These are phyloP conservation scores for Rhinogobius similis DNA, from an alignment of 2,113 vertebrate genomes.

Conservation along the genomic window DNA sequence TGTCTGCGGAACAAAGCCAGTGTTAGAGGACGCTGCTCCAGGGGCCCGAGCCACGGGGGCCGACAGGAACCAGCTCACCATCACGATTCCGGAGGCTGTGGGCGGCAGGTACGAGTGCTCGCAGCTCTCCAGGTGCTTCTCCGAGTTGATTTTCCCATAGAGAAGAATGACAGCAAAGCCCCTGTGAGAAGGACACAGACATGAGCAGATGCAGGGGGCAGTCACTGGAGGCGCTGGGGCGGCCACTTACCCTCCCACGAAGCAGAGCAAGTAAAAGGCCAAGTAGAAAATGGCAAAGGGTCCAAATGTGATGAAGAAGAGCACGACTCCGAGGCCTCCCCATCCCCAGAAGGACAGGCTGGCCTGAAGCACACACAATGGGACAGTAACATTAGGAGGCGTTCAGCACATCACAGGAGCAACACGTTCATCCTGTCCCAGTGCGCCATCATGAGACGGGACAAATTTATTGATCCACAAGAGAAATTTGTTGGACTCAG, in stretches of 20 bases:
- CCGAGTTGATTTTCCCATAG: slow-evolving; percentile 97
- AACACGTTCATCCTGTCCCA: too few relatives aligned
- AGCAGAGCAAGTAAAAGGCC: slow-evolving; percentile 98
- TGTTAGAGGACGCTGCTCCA: too few relatives aligned
- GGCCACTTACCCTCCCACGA: slow-evolving; percentile 92
- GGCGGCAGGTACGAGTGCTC: slow-evolving; percentile 93
- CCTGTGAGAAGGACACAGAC: slow-evolving; percentile 66
- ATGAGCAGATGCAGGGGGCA: background rate
- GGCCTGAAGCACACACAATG: slow-evolving; percentile 80
- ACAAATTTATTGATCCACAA: too few relatives aligned
- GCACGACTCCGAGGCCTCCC: slow-evolving; percentile 93
- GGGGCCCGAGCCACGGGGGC: too few relatives aligned
- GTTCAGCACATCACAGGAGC: too few relatives aligned
- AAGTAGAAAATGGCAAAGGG: slow-evolving; percentile 98
- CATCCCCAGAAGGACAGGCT: slow-evolving; percentile 98
- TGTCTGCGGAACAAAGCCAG: slow-evolving; percentile 62
- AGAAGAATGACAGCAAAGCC: slow-evolving; percentile 92
- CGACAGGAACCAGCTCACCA: slow-evolving; percentile 78
- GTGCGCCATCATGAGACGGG: too few relatives aligned
- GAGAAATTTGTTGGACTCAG: too few relatives aligned
- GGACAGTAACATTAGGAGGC: background rate
- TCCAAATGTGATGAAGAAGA: slow-evolving; percentile 97
- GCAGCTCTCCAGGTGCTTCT: slow-evolving; percentile 94
- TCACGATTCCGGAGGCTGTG: slow-evolving; percentile 85
- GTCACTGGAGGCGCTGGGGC: slow-evolving; percentile 16